Conservation (phyloP, 2,888 invertebrate species). For the Hipparchia sbordonii region DNA sequence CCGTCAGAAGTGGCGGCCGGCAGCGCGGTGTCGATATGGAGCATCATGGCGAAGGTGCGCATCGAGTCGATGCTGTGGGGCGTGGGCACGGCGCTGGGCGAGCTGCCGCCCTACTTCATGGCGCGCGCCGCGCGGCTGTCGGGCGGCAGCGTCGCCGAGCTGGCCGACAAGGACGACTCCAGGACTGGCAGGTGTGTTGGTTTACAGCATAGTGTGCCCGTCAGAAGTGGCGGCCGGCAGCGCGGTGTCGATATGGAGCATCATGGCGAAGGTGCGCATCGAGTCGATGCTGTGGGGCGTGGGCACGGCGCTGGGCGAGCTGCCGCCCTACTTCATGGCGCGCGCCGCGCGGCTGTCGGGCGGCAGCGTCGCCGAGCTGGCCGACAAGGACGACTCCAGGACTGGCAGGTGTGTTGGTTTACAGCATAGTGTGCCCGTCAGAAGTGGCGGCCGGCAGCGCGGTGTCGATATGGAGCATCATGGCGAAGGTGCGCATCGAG, state of each 20-base stretch:
- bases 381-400: too few relatives aligned
- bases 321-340: too few relatives aligned
- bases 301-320: slow-evolving; percentile 98
- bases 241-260: slow-evolving; percentile 93
- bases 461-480: slow-evolving; percentile 95
- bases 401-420: slow-evolving; percentile 15
- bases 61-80: slow-evolving; percentile 99
- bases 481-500: slow-evolving; percentile 96
- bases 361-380: too few relatives aligned
- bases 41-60: slow-evolving; percentile 96
- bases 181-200: slow-evolving; percentile 52
- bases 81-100: slow-evolving; percentile 98
- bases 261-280: slow-evolving; percentile 96
- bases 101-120: slow-evolving; percentile 99
- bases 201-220: slow-evolving; percentile 90
- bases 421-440: slow-evolving; percentile 91
- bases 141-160: slow-evolving; percentile 63
- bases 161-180: slow-evolving; percentile 58
- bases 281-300: slow-evolving; percentile 99
- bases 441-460: slow-evolving; percentile 82
- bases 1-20: slow-evolving; percentile 86
- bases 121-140: slow-evolving; percentile 95
- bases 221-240: slow-evolving; percentile 83
- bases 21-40: slow-evolving; percentile 91
- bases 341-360: too few relatives aligned